phyloP scores from a whole-genome alignment of 1,140 invertebrate genomes.

The Drosophila pachea region DNA sequence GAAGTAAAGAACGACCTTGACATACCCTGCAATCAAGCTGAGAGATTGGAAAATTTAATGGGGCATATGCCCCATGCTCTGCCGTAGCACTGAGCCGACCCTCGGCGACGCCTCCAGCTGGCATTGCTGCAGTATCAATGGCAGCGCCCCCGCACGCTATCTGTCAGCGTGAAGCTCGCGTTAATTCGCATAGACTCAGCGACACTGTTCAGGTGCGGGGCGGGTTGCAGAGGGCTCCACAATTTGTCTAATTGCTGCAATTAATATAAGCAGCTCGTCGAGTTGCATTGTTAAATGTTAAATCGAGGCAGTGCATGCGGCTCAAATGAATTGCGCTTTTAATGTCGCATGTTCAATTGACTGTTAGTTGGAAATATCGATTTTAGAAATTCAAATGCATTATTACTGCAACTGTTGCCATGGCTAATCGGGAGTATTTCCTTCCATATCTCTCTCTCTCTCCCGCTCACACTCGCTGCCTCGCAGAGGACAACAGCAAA shows the following conservation, averaged over 20 bases:
- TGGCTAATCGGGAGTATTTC: neutral
- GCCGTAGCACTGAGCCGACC: slow-evolving; percentile 50
- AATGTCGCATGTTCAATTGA: slow-evolving; percentile 54
- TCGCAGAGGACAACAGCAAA: slow-evolving; percentile 21
- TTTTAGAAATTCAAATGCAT: slow-evolving; percentile 63
- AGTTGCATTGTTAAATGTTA: slow-evolving; percentile 51
- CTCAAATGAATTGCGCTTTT: slow-evolving; percentile 52
- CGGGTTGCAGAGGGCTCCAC: slow-evolving; percentile 5
- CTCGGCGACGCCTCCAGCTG: slow-evolving; percentile 52
- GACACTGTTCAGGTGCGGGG: slow-evolving; percentile 2
- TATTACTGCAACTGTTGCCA: slow-evolving; percentile 11
- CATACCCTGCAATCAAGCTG: neutral
- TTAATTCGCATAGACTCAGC: slow-evolving; percentile 2
- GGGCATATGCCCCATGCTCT: too few relatives aligned
- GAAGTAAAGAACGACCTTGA: neutral
- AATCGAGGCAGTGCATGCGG: slow-evolving; percentile 39
- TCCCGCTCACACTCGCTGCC: neutral
- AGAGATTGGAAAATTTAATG: too few relatives aligned
- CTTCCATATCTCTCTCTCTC: slow-evolving; percentile 2
- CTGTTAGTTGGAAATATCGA: slow-evolving; percentile 49
- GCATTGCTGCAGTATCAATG: slow-evolving; percentile 24
- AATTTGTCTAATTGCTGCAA: slow-evolving; percentile 63
- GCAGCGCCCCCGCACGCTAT: slow-evolving; percentile 68
- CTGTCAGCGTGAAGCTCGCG: slow-evolving; percentile 14
- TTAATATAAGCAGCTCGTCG: slow-evolving; percentile 55